Evolutionary conservation across 2,888 invertebrate species (phyloP).

Genomic region (Lacanobia wlatinum): DNA sequence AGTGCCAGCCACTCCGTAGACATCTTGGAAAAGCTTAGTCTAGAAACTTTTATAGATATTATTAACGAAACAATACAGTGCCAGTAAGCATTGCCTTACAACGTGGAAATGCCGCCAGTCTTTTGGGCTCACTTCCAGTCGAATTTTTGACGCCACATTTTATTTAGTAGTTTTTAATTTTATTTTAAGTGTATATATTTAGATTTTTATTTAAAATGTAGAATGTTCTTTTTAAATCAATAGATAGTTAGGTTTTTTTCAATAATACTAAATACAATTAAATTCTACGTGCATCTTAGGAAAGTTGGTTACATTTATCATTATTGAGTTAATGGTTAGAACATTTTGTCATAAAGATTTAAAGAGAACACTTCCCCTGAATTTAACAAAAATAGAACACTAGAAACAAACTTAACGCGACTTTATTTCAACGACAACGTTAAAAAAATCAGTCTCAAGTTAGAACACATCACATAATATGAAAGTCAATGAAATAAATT

Average conservation of each 20-base stretch:
- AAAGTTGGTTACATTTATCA: background rate
- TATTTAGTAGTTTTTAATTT: too few relatives aligned
- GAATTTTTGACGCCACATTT: too few relatives aligned
- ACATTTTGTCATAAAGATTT: background rate
- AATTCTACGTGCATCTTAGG: background rate
- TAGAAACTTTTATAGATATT: background rate
- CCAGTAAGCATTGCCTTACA: too few relatives aligned
- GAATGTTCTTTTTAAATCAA: too few relatives aligned
- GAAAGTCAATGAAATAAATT: constrained; percentile 62
- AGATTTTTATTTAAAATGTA: too few relatives aligned
- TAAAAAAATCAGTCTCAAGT: constrained; percentile 30
- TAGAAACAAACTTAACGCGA: background rate
- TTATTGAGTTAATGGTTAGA: background rate
- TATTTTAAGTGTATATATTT: too few relatives aligned
- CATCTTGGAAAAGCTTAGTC: background rate
- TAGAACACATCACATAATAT: constrained; percentile 44
- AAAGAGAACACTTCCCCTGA: background rate
- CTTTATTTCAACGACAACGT: constrained; percentile 2
- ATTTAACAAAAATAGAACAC: background rate
- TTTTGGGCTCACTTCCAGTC: too few relatives aligned
- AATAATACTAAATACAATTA: background rate
- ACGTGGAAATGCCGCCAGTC: too few relatives aligned
- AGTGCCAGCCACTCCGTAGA: constrained; percentile 10
- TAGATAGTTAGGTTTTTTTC: too few relatives aligned
- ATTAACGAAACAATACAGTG: background rate